phyloP scores from a whole-genome alignment of 2,888 invertebrate genomes.

The Brenthis ino region DNA sequence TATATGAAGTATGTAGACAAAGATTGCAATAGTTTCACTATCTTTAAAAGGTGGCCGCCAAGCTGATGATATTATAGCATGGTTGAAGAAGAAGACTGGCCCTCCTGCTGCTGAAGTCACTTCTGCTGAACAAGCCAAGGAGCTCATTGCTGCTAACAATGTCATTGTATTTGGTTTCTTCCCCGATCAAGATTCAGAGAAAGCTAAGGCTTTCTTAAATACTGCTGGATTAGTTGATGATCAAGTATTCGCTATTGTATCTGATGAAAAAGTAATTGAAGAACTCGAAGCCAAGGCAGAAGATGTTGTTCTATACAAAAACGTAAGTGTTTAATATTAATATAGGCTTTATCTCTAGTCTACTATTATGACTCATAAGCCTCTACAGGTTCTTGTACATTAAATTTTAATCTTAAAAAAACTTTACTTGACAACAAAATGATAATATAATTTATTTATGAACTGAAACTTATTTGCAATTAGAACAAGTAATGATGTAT shows the following conservation, averaged over 20 bases:
- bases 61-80: slow-evolving; percentile 94
- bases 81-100: slow-evolving; percentile 98
- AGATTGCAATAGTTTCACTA: too few species aligned
- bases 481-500: too few species aligned
- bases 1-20: neutral
- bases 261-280: slow-evolving; percentile 88
- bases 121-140: slow-evolving; percentile 91
- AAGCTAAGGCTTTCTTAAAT: slow-evolving; percentile 91
- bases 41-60: slow-evolving; percentile 89
- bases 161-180: slow-evolving; percentile 96
- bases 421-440: too few species aligned
- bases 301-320: slow-evolving; percentile 94
- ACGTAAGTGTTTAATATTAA: slow-evolving; percentile 79
- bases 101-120: slow-evolving; percentile 93
- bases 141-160: slow-evolving; percentile 89
- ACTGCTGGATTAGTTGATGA: slow-evolving; percentile 93
- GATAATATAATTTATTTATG: too few species aligned
- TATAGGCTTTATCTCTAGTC: neutral
- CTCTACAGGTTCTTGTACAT: neutral
- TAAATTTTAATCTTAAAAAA: too few species aligned
- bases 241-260: slow-evolving; percentile 93
- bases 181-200: slow-evolving; percentile 88
- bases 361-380: neutral
- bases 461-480: too few species aligned
- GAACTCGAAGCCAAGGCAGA: slow-evolving; percentile 92